These are phyloP conservation scores for Hypomesus transpacificus DNA, from an alignment of 2,113 vertebrate species.

Conservation along the genomic window DNA sequence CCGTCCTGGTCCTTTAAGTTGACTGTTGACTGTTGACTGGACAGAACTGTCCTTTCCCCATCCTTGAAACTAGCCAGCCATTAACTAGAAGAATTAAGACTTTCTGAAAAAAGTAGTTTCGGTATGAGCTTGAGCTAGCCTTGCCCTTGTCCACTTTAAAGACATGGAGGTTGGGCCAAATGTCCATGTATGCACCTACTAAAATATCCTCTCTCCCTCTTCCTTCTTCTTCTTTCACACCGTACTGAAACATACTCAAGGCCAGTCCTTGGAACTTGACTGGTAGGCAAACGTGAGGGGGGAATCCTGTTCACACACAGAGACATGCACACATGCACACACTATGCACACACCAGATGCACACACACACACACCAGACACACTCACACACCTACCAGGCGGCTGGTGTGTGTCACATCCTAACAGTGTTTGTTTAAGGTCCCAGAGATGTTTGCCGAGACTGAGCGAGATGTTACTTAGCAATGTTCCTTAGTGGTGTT, in stretches of 20 bases:
- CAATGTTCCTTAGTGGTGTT: constrained; percentile 22
- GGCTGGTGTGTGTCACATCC: constrained; percentile 40
- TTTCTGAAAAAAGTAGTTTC: background rate
- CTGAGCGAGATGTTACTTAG: background rate
- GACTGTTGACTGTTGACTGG: too few species aligned
- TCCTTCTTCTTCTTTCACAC: constrained; percentile 13
- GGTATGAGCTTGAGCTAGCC: background rate
- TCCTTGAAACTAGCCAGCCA: too few species aligned
- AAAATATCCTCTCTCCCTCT: constrained; percentile 8
- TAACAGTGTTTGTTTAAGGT: constrained; percentile 41
- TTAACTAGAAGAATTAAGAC: too few species aligned
- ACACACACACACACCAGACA: constrained; percentile 6
- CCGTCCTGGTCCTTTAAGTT: too few species aligned
- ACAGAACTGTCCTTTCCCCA: too few species aligned
- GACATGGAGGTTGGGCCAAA: background rate
- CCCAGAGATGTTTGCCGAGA: constrained; percentile 24
- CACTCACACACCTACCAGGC: constrained; percentile 4
- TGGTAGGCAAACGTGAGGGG: background rate
- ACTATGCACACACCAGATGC: background rate
- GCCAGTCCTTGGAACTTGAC: background rate
- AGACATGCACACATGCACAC: constrained; percentile 3
- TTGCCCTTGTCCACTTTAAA: constrained; percentile 9
- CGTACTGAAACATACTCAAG: background rate
- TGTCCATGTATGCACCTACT: background rate
- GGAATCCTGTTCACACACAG: background rate